Conservation (phyloP, 1,140 invertebrate genomes). For the Eumaeus atala region DNA sequence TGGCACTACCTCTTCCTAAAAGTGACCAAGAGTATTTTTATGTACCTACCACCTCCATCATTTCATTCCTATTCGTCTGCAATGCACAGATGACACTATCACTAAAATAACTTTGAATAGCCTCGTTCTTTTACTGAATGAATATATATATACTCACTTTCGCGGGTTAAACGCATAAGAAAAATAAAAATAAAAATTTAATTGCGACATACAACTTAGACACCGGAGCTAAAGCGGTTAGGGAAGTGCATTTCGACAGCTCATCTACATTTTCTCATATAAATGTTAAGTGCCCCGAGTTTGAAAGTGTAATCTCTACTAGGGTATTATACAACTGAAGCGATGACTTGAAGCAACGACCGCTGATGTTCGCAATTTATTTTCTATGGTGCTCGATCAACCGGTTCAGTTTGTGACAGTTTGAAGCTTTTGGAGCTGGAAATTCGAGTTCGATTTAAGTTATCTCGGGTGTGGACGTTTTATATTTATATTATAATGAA, state of each 20-base stretch:
- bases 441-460: constrained; percentile 5
- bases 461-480: too few relatives aligned
- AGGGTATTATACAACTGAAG: background rate
- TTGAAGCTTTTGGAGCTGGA: background rate
- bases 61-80: too few relatives aligned
- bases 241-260: constrained; percentile 17
- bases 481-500: too few relatives aligned
- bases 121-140: too few relatives aligned
- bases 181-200: background rate
- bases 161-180: too few relatives aligned
- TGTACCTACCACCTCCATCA: too few relatives aligned
- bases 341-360: background rate
- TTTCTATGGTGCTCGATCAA: constrained; percentile 10
- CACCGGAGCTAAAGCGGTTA: background rate
- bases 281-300: constrained; percentile 6
- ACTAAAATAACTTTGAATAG: too few relatives aligned
- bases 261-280: constrained; percentile 15
- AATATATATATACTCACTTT: too few relatives aligned
- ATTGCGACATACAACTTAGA: constrained; percentile 1
- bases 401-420: constrained; percentile 2
- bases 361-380: constrained; percentile 7
- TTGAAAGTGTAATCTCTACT: constrained; percentile 8
- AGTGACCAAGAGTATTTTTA: too few relatives aligned
- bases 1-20: too few relatives aligned
- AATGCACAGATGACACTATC: too few relatives aligned